Conservation (phyloP, 1,140 invertebrate genomes). For the Sesamia nonagrioides region DNA sequence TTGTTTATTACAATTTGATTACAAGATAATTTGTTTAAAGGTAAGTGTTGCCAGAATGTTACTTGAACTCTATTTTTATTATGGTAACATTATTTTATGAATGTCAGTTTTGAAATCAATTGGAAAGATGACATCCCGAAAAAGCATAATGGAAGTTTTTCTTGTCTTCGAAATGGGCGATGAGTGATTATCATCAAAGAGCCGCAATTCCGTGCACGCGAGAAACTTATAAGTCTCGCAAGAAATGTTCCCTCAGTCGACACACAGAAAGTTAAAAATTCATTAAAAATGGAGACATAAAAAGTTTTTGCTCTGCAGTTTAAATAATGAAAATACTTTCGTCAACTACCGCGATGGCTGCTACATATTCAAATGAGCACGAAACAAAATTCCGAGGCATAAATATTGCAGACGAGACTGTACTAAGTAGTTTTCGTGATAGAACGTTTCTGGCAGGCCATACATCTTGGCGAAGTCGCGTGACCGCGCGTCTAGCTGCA, state of each 20-base stretch:
- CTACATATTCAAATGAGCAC: conserved; percentile 41
- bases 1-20: too few species aligned
- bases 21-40: too few species aligned
- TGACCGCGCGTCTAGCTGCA: neutral
- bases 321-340: conserved; percentile 45
- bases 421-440: conserved; percentile 42
- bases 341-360: conserved; percentile 35
- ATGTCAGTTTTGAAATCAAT: too few species aligned
- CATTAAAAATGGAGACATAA: conserved; percentile 37
- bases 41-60: too few species aligned
- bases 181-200: neutral
- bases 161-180: neutral
- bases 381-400: conserved; percentile 36
- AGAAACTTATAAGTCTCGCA: conserved; percentile 1
- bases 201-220: conserved; percentile 21
- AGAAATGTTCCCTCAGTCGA: conserved; percentile 22
- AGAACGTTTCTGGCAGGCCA: conserved; percentile 43
- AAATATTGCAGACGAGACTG: conserved; percentile 40
- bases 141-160: neutral
- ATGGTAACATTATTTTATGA: too few species aligned
- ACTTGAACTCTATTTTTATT: too few species aligned
- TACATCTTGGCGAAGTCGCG: conserved; percentile 17
- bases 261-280: conserved; percentile 31
- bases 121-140: too few species aligned
- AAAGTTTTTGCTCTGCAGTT: conserved; percentile 26